Base-by-base conservation (phyloP, 2,797 vertebrate genomes). In the Melanotaenia boesemani region DNA sequence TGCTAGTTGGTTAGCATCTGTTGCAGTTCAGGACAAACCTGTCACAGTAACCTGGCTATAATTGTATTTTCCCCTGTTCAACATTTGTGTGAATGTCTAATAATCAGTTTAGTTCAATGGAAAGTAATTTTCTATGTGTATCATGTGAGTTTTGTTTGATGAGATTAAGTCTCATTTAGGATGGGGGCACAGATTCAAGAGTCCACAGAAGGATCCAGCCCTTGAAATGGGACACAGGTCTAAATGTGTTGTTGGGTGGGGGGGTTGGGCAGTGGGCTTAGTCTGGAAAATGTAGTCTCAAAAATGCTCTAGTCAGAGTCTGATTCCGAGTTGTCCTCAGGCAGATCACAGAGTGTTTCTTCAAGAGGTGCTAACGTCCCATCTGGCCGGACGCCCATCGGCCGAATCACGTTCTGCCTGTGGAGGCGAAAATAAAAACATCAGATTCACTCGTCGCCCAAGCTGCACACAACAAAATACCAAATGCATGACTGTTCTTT, bases 391-490 rank as follows among this genome's bases (percentile, higher is more conserved):
- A 99, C 96, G 63, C 96, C 97, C 97, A 99, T 97, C 34, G 98
- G 98, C 64, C 96, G 96, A 89, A 99, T 98, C 85, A 99, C 88
- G 81, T 97, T 96, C 91, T 99, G 96, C 88, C 98, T 99, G 95
- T 66, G 85, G 87, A 91, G 87, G 79, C 82, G 91, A 85, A 77
- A n/a, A 80, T 69, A 3, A 54, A 55, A 66, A 10, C 2, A 61
- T 77, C 12, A 77, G 10, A 37, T 15, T 5, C 18, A 20, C 34
- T n/a, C 4, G 20, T 20, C 55, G 20, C 32, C 41, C 39, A 15
- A 15, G 22, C 44, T n/a, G 50, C 1, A 9, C 10, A n/a, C 41
- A 48, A 34, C 20, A 24, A 2, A 10, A 72, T 28, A 20, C 61
- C 63, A 26, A 22, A 66, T 28, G 24, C 2, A 26, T 10, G 22